Base-by-base conservation (phyloP, 2,888 invertebrate genomes). In the Caenorhabditis uteleia region DNA sequence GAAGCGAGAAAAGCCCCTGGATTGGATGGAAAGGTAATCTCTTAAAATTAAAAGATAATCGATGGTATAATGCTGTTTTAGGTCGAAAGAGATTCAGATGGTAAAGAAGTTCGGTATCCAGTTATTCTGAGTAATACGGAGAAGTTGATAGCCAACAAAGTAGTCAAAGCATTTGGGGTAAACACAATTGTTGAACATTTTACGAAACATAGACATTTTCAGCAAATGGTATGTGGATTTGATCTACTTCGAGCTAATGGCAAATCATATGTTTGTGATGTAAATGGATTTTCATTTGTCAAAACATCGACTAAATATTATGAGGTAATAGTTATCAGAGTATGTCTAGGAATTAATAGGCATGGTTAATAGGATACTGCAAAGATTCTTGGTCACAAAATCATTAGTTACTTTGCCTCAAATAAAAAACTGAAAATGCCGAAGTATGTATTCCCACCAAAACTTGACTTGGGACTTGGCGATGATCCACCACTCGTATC, bases 281-380 rank as follows among this genome's bases (percentile, higher is more conserved):
- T 99, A 3, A 99, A 99, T 86, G 98, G 98, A 0, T 99, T 99
- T 85, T 97, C 95, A 83, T 99, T 99, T 85, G 98, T 99, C 25
- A 99, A 99, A 85, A 98, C 95, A 84, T 97, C 97, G 0, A 93
- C 93, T 85, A 99, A 99, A 84, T 99, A 99, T 86, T 99, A 99
- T 84, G 98, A 99, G 59, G 75, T 75, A 18, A 26, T 38, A 25
- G n/a, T 8, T 16, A 14, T 34, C 27, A 16, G 12, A 47, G 12
- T 8, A 33, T 47, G 5, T 34, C 20, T 46, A n/a, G n/a, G n/a
- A n/a, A n/a, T 25, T 46, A 12, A 8, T 46, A 4, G 20, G 14
- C n/a, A 16, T 25, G 16, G 29, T 21, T 21, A 46, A 18, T 45
- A 75, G 85, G 98, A 99, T 83, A 97, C 95, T 85, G 95, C 97